Evolutionary conservation across 2,888 invertebrate genomes (phyloP).

Genomic region (Tetramorium bicarinatum): DNA sequence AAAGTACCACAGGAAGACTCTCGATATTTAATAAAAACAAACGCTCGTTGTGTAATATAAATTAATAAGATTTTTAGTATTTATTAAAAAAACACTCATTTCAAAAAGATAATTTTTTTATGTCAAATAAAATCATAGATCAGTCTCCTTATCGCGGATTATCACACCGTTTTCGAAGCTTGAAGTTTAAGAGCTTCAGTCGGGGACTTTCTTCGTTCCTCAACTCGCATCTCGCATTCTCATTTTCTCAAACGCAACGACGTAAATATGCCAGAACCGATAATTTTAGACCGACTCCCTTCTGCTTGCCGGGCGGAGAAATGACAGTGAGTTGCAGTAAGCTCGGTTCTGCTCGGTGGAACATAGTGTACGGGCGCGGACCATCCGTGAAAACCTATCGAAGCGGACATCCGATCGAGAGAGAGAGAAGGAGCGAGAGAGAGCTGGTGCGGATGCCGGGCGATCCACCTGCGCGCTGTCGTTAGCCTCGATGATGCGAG

Average conservation of each 20-base stretch:
- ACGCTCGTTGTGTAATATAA: no score
- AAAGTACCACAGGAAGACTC: not conserved
- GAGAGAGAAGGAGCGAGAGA: not conserved
- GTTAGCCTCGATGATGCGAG: constrained; percentile 37
- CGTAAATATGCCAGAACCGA: constrained; percentile 19
- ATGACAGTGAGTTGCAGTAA: constrained; percentile 30
- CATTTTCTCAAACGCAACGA: not conserved
- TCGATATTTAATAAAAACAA: no score
- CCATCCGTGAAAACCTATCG: constrained; percentile 84
- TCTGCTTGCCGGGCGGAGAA: constrained; percentile 14
- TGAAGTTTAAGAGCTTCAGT: no score
- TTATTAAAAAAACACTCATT: not conserved
- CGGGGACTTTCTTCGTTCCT: not conserved
- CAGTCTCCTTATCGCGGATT: not conserved
- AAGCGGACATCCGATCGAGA: constrained; percentile 82
- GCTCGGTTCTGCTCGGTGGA: constrained; percentile 37
- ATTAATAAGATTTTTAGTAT: not conserved
- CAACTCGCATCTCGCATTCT: not conserved
- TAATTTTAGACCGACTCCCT: constrained; percentile 23
- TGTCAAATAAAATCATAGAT: not conserved
- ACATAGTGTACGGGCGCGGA: constrained; percentile 63
- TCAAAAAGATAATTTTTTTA: not conserved
- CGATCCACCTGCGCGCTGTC: constrained; percentile 59
- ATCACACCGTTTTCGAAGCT: not conserved
- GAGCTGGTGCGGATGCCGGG: constrained; percentile 21